Evolutionary conservation across 2,888 invertebrate genomes (phyloP), one percentile per base, ranked within the genome.

Genomic region (Bibio marci): DNA sequence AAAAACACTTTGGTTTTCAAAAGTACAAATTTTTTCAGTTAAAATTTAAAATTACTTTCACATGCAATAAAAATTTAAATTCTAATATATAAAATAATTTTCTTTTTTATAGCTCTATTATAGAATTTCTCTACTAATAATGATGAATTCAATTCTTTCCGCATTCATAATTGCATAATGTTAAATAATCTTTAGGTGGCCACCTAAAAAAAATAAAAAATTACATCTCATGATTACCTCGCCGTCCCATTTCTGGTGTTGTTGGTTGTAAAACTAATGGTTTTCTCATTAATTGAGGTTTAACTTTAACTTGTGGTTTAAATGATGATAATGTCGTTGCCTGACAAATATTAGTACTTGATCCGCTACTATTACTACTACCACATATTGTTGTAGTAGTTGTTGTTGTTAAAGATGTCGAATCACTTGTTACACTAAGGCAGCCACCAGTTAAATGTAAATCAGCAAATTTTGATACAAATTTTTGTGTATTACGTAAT

Each of bases 201-300:
- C n/a, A n/a, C n/a, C n/a, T n/a, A n/a, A n/a, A n/a, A n/a, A n/a
- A n/a, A n/a, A n/a, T n/a, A n/a, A n/a, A n/a, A n/a, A n/a, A n/a
- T n/a, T n/a, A n/a, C n/a, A n/a, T n/a, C n/a, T n/a, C n/a, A n/a
- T n/a, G n/a, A n/a, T n/a, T n/a, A n/a, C n/a, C n/a, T 31, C 38
- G 39, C 33, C 43, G 37, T 14, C 14, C 13, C 45, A 45, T 43
- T 42, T 48, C 48, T 11, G 48, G 48, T 12, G 48, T 47, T 13
- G 46, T 46, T 6, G 45, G 49, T 27, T 41, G 43, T 34, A 47
- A 40, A 7, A 40, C 42, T 39, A 47, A 44, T 18, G 76, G 74
- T 56, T 73, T 80, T 48, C 74, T 73, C 62, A 85, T 71, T 49
- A 87, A 75, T 49, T 79, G 75, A 13, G 87, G 87, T 63, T 86